These are phyloP conservation scores for Latrodectus geometricus DNA, from an alignment of 1,140 invertebrate species.

Conservation along the genomic window DNA sequence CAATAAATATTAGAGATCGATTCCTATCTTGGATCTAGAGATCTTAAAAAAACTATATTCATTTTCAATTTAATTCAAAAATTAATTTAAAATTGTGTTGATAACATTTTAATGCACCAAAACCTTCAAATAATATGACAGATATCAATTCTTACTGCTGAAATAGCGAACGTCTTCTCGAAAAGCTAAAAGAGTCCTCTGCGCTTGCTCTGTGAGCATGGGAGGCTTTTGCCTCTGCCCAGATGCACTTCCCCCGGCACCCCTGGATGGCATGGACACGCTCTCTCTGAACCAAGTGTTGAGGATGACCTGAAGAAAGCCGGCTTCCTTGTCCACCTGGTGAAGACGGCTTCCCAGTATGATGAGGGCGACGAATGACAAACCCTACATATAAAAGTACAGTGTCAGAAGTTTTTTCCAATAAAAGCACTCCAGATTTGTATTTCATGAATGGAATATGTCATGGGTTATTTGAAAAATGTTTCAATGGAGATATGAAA, in stretches of 20 bases:
- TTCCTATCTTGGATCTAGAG: too few species aligned
- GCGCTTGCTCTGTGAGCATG: conserved; percentile 25
- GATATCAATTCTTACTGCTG: conserved; percentile 24
- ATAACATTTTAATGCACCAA: not conserved
- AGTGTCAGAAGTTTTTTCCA: not conserved
- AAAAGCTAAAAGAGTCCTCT: conserved; percentile 47
- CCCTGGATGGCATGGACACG: conserved; percentile 19
- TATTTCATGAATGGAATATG: too few species aligned
- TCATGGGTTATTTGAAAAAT: too few species aligned
- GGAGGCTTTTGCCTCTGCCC: not conserved
- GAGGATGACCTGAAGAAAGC: conserved; percentile 62
- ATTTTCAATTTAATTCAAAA: conserved; percentile 6
- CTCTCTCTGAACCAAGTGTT: conserved; percentile 58
- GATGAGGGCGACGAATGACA: conserved; percentile 65
- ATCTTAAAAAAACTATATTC: too few species aligned
- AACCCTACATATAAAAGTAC: conserved; percentile 52
- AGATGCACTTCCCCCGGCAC: not conserved
- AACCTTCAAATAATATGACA: not conserved
- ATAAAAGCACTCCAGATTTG: too few species aligned
- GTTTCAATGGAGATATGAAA: too few species aligned
- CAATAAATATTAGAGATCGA: too few species aligned
- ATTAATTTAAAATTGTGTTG: not conserved
- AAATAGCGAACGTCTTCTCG: conserved; percentile 52
- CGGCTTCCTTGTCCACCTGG: conserved; percentile 64
- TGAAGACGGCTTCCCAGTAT: conserved; percentile 63